A percentile compares a stretch with the other conserved stretches of the same genome.
Conservation (phyloP, 2,797 vertebrate genomes). For the Alfaro cultratus region DNA sequence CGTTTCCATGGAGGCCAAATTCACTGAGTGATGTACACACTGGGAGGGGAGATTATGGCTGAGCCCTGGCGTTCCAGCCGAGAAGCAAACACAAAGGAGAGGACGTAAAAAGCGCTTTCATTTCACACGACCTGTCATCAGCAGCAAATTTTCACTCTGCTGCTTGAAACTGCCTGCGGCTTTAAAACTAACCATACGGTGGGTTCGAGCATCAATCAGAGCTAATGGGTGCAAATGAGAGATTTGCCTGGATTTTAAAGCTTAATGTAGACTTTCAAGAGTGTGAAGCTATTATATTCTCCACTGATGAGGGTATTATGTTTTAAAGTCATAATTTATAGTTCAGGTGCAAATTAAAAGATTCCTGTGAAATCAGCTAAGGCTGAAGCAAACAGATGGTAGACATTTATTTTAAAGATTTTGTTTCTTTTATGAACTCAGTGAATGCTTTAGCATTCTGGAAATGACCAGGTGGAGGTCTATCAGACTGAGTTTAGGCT, state of each 20-base stretch:
- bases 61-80: conserved; percentile 59
- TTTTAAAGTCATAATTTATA: conserved; percentile 55
- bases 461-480: not conserved
- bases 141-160: conserved; percentile 76
- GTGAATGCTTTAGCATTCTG: not conserved
- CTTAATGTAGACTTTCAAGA: conserved; percentile 51
- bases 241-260: conserved; percentile 51
- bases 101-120: conserved; percentile 72
- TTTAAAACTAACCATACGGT: conserved; percentile 54
- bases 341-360: conserved; percentile 48
- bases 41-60: conserved; percentile 72
- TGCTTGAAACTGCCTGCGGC: conserved; percentile 67
- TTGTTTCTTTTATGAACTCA: not conserved
- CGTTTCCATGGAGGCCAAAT: conserved; percentile 73
- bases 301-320: conserved; percentile 54
- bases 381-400: conserved; percentile 15
- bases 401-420: conserved; percentile 6
- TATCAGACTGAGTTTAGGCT: not conserved
- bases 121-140: conserved; percentile 80
- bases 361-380: conserved; percentile 26
- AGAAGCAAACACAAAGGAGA: conserved; percentile 73
- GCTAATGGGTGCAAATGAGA: conserved; percentile 67
- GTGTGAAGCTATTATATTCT: conserved; percentile 54
- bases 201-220: conserved; percentile 50
- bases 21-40: conserved; percentile 75